Evolutionary conservation across 1,140 invertebrate genomes (phyloP).

Genomic region (Drosophila tani): DNA sequence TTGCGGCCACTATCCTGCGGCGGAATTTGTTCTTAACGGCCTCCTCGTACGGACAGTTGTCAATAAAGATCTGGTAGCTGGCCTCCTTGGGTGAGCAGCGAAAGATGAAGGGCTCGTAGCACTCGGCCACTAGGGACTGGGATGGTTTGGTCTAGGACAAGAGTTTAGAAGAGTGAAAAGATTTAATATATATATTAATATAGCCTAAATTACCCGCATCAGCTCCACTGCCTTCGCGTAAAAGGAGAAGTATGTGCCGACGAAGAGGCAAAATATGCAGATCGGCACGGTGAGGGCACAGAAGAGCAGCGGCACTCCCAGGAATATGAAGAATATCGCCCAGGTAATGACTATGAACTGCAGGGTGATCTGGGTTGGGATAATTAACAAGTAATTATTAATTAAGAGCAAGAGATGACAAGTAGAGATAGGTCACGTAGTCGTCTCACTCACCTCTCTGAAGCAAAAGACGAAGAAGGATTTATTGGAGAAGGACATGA

Average conservation of each 20-base stretch:
- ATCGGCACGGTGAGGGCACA: constrained; percentile 78
- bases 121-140: constrained; percentile 78
- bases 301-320: constrained; percentile 79
- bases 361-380: constrained; percentile 72
- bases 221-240: constrained; percentile 80
- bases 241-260: constrained; percentile 78
- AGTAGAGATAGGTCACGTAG: constrained; percentile 57
- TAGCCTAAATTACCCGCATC: constrained; percentile 54
- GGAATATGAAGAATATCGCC: constrained; percentile 84
- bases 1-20: constrained; percentile 67
- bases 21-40: constrained; percentile 71
- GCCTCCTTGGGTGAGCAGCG: constrained; percentile 72
- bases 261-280: constrained; percentile 75
- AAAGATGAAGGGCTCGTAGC: constrained; percentile 81
- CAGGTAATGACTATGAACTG: constrained; percentile 84
- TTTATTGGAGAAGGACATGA: constrained; percentile 81
- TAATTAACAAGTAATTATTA: constrained; percentile 6
- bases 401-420: not conserved
- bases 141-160: constrained; percentile 64
- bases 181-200: too few relatives aligned
- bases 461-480: constrained; percentile 78
- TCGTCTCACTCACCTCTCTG: constrained; percentile 63
- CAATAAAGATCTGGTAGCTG: constrained; percentile 76
- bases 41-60: constrained; percentile 68
- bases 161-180: not conserved